Conservation (phyloP, 2,797 vertebrate species). For the Leptatherina wallacei region DNA sequence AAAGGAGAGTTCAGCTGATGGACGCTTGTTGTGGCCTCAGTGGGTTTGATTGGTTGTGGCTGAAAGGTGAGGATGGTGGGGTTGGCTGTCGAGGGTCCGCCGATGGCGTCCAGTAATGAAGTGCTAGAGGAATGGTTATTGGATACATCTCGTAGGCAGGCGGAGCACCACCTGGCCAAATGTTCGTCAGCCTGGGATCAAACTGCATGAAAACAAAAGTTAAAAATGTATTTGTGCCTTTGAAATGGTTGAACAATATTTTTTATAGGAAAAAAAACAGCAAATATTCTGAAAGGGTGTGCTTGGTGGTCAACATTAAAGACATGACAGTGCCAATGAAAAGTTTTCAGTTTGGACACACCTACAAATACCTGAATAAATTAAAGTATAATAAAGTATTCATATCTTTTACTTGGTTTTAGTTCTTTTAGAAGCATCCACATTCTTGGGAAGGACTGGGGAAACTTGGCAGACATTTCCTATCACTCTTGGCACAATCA, state of each 20-base stretch:
- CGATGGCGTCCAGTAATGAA: slow-evolving; percentile 28
- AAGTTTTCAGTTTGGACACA: neutral
- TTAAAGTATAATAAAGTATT: neutral
- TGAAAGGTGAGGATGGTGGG: slow-evolving; percentile 1
- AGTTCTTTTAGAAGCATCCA: neutral
- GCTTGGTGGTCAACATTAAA: neutral
- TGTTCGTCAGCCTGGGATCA: slow-evolving; percentile 54
- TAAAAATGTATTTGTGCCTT: slow-evolving; percentile 5
- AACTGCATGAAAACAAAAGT: slow-evolving; percentile 57
- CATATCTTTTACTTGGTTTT: neutral
- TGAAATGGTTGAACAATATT: too few relatives aligned
- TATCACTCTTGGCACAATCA: too few relatives aligned
- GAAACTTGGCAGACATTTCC: too few relatives aligned
- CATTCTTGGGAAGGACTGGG: neutral
- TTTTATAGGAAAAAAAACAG: neutral
- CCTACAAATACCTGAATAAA: neutral
- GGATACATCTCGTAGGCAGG: slow-evolving; percentile 62
- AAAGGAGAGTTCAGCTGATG: neutral
- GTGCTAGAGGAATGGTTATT: slow-evolving; percentile 38
- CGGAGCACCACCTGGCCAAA: slow-evolving; percentile 7
- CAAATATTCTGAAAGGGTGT: neutral
- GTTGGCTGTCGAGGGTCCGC: neutral
- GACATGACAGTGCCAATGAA: neutral
- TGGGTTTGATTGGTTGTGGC: neutral
- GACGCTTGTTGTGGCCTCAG: neutral